These are phyloP conservation scores for Aphis craccivora DNA, from an alignment of 1,140 invertebrate species.

Conservation along the genomic window DNA sequence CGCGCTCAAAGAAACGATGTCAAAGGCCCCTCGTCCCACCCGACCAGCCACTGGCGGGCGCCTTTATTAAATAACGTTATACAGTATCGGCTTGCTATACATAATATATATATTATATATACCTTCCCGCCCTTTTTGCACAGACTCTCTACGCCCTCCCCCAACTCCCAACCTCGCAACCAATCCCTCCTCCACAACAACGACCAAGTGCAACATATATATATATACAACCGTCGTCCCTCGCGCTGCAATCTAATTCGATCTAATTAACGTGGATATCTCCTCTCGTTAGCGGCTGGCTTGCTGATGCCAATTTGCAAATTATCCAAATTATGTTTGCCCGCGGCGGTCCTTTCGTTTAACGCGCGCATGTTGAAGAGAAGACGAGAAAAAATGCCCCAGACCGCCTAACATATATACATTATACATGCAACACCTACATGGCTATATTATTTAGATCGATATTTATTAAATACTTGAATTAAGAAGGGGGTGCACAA, in stretches of 20 bases:
- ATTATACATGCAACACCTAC: not conserved
- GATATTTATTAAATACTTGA: not conserved
- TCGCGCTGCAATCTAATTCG: slow-evolving; percentile 38
- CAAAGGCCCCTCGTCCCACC: slow-evolving; percentile 42
- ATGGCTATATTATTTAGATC: not conserved
- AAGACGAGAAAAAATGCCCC: not conserved
- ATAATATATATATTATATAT: slow-evolving; percentile 11
- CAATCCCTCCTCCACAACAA: not conserved
- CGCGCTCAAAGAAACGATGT: slow-evolving; percentile 58
- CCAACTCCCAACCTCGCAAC: not conserved
- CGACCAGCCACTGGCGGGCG: not conserved
- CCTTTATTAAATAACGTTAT: slow-evolving; percentile 52
- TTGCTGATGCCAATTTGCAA: slow-evolving; percentile 40
- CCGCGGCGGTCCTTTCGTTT: slow-evolving; percentile 41
- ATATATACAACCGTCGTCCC: slow-evolving; percentile 15
- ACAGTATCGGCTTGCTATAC: slow-evolving; percentile 31
- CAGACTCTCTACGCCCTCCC: not conserved
- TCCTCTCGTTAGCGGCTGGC: slow-evolving; percentile 38
- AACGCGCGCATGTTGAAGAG: not conserved
- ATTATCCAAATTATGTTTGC: slow-evolving; percentile 54
- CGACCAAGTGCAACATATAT: not conserved
- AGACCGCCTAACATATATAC: not conserved
- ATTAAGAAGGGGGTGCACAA: not conserved
- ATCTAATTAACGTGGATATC: slow-evolving; percentile 52
- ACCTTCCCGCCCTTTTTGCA: slow-evolving; percentile 19